These are phyloP conservation scores for Columbina picui DNA, from an alignment of 2,113 vertebrate species.

Conservation along the genomic window DNA sequence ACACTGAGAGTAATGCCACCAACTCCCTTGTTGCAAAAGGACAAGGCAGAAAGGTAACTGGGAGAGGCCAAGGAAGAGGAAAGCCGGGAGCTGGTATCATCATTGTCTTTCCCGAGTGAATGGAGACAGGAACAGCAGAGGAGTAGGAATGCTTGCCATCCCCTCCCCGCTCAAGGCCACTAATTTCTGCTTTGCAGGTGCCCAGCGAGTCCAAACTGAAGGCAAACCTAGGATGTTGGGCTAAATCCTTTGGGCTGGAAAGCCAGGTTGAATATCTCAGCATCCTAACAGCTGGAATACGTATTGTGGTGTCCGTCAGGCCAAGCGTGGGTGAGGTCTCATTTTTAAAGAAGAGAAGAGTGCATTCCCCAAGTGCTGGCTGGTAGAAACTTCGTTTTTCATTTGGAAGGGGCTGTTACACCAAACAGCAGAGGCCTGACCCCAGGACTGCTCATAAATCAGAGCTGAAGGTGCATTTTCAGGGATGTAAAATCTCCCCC, in stretches of 20 bases:
- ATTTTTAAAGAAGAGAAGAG: not conserved
- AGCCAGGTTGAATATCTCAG: not conserved
- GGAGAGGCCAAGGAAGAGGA: not conserved
- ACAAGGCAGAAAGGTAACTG: not conserved
- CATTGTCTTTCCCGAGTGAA: not conserved
- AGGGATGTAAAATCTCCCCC: not conserved
- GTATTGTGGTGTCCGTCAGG: accelerated
- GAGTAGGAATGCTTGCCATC: not conserved
- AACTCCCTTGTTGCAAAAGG: not conserved
- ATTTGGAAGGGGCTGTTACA: not conserved
- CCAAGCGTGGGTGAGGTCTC: not conserved
- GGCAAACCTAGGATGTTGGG: not conserved
- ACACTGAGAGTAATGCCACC: not conserved
- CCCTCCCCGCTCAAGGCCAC: not conserved
- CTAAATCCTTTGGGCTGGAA: not conserved
- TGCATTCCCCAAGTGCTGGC: not conserved
- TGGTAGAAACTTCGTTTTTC: not conserved
- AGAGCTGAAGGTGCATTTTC: not conserved
- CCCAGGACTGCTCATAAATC: not conserved
- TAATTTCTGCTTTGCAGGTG: not conserved
- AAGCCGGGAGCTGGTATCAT: not conserved
- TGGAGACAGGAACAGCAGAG: accelerated
- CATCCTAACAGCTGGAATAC: not conserved
- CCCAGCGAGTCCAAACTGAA: not conserved
- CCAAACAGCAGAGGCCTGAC: not conserved